Base-by-base conservation (phyloP, 1,140 invertebrate genomes). In the Drosophila sturtevanti region DNA sequence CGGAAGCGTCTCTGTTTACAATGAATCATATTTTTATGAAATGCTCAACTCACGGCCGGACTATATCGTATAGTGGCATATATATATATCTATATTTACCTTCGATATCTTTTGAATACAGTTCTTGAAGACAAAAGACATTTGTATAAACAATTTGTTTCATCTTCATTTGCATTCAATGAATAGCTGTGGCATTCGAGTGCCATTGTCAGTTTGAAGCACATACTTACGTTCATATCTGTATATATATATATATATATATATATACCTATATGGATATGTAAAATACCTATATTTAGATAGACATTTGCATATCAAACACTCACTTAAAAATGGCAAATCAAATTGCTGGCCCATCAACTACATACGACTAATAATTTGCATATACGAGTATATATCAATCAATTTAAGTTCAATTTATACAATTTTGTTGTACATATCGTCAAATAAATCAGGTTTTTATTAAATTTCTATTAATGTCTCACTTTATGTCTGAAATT, bases 81-180 rank as follows among this genome's bases (percentile, higher is more conserved):
- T 31, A 31, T 31, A 4, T 3, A 48, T 11, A 10, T 48, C 3
- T 21, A 44, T 21, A 21, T 21, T 4, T 48, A 4, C 41, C 55
- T 73, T 24, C 37, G 18, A 24, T 22, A 16, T 21, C 48, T 22
- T 21, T 34, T 22, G 34, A 22, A 60, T 48, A 48, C 71, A 69
- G 34, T 72, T 72, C 63, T 67, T 72, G 58, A 67, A 61, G 59
- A 63, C 81, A 74, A 85, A 78, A 87, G 78, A 67, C 38, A 51
- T 51, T 66, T 55, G 68, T 70, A 81, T 86, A 86, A 81, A 86
- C 81, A 84, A 81, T 71, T 76, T 54, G 55, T 34, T 68, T 73
- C 79, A 81, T 81, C 64, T 72, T 74, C 78, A 85, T 85, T 85
- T 87, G 82, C 82, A 85, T 85, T 78, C 81, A 71, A 86, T 87